Evolutionary conservation across 2,888 invertebrate genomes (phyloP).

Genomic region (Catocala nupta): DNA sequence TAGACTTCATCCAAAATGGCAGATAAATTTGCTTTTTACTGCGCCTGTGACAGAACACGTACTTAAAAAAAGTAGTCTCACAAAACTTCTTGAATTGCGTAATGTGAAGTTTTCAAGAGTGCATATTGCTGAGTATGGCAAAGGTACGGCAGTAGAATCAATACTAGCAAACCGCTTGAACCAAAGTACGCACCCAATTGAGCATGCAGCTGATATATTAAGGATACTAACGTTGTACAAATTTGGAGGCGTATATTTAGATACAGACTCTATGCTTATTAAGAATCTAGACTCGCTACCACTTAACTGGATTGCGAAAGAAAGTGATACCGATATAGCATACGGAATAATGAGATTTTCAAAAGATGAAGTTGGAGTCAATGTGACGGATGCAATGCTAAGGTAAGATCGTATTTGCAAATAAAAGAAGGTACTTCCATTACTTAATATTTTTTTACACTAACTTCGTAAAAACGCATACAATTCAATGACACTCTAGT

Average conservation of each 20-base stretch:
- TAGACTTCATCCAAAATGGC: constrained; percentile 24
- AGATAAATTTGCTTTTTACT: constrained; percentile 36
- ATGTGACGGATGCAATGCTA: constrained; percentile 23
- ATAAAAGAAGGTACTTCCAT: too few species aligned
- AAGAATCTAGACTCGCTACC: constrained; percentile 44
- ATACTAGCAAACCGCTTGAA: constrained; percentile 13
- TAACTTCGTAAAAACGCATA: too few species aligned
- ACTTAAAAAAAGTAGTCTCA: constrained; percentile 26
- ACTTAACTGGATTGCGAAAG: constrained; percentile 44
- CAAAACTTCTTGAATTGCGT: constrained; percentile 24
- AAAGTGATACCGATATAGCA: constrained; percentile 19
- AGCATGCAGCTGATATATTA: constrained; percentile 42
- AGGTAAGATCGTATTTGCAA: constrained; percentile 23
- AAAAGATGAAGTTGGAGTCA: constrained; percentile 29
- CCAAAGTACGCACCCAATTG: constrained; percentile 10
- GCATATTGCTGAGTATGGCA: constrained; percentile 24
- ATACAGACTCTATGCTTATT: constrained; percentile 41
- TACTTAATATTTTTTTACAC: too few species aligned
- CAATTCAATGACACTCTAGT: too few species aligned
- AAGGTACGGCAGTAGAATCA: constrained; percentile 19
- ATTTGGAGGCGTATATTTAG: constrained; percentile 49
- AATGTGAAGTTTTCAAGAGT: constrained; percentile 43
- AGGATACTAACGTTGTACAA: constrained; percentile 45
- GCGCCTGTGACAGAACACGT: constrained; percentile 37
- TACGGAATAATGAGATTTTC: constrained; percentile 39